Evolutionary conservation across 2,888 invertebrate species (phyloP), one percentile per base, ranked within the genome.

Genomic region (Hirtodrosophila duncani): DNA sequence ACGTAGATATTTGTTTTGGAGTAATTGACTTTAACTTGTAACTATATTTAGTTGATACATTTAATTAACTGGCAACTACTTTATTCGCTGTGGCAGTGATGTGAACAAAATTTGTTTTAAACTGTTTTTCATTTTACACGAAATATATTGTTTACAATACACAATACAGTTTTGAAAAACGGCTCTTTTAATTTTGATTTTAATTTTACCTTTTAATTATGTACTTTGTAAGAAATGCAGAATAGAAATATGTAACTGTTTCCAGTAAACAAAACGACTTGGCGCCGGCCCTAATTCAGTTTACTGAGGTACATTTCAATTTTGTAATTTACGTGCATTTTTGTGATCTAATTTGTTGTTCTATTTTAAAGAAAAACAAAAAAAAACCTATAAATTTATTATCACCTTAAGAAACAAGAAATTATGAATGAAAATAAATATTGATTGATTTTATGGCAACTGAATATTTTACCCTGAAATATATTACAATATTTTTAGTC

Each of bases 301-400:
- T n/a, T n/a, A n/a, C n/a, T 63, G 67, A 58, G 52, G 50, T 58
- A 67, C 59, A 62, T 60, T 74, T 72, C 49, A 77, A 59, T 79
- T 63, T 68, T 67, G 83, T 80, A 82, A 74, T 78, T 81, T 82
- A 74, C 67, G 81, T 83, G 81, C 83, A 81, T 81, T 81, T 81
- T 81, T 83, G 81, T 81, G 81, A 81, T 81, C 74, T 81, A 83
- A 74, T 81, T 81, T 81, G 74, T 83, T 80, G 83, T 83, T 80
- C 71, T 83, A 74, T 63, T 74, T 53, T 81, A 81, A 74, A 70
- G 50, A 42, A 79, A 72, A 71, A 68, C 33, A 67, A 52, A 34
- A 44, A 50, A 41, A 34, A 61, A 59, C 52, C 21, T 63, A 56
- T 51, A 58, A 56, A 69, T 29, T 41, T 18, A 23, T 13, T 60